Evolutionary conservation across 2,888 invertebrate genomes (phyloP).

Genomic region (Hoplodrina ambigua): DNA sequence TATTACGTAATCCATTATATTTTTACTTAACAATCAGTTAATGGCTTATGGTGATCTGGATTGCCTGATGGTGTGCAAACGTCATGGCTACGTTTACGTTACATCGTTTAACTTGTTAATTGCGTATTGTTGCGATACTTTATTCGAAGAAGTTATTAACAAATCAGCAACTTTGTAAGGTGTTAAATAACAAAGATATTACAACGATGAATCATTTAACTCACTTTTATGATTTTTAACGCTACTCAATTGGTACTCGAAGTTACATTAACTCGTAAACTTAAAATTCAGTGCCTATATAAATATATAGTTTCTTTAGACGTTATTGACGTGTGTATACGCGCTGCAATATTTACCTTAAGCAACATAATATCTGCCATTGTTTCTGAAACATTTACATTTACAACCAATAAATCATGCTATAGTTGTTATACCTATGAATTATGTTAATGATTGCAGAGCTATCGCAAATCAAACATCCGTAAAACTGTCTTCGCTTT

Average conservation of each 20-base stretch:
- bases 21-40: constrained; percentile 35
- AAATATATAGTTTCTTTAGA: too few relatives aligned
- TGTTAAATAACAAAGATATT: constrained; percentile 41
- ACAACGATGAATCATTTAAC: constrained; percentile 41
- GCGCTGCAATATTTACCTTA: too few relatives aligned
- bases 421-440: background rate
- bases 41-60: constrained; percentile 11
- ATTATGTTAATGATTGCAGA: constrained; percentile 13
- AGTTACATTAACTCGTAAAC: background rate
- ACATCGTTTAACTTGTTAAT: constrained; percentile 43
- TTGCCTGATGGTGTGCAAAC: constrained; percentile 15
- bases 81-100: constrained; percentile 8
- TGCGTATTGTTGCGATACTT: constrained; percentile 43
- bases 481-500: constrained; percentile 1
- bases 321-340: too few relatives aligned
- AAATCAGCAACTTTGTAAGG: constrained; percentile 34
- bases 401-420: constrained; percentile 8
- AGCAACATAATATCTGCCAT: too few relatives aligned
- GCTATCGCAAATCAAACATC: background rate
- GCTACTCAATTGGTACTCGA: constrained; percentile 3
- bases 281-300: background rate
- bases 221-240: constrained; percentile 18
- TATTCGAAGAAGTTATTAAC: constrained; percentile 37
- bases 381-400: background rate
- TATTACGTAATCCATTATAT: constrained; percentile 31